Evolutionary conservation across 2,797 vertebrate species (phyloP), one percentile per base, ranked within the genome.

Genomic region (Pantherophis alleghaniensis): DNA sequence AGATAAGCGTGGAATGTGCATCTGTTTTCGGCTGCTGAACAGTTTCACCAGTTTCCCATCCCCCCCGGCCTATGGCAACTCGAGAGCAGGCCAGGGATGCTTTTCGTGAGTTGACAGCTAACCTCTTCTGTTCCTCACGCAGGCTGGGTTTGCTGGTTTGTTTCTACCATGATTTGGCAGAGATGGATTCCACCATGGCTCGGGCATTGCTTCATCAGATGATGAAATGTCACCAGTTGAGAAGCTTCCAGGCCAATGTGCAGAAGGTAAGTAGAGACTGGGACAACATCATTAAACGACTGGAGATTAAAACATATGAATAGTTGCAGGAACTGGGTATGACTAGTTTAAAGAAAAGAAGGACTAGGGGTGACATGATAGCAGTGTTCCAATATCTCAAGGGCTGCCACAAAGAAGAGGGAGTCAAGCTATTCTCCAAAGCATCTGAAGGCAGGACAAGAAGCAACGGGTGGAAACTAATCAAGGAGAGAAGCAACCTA

Each of bases 131-230:
- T 87, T 55, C 95, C 86, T 79, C 88, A 1, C 16, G 0, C 88
- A 98, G 98, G 95, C 91, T 98, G 56, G 98, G 98, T 12, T 96
- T 98, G 86, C 94, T 98, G 94, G 97, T 98, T 93, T 98, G 98
- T 92, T 98, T 98, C 97, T 98, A 98, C 86, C 93, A 97, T 79
- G 96, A 97, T 86, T 92, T 97, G 96, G 97, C 98, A 83, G 93
- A 97, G 94, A 96, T 97, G 95, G 98, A 98, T 2, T 94, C 97
- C 0, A 28, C 90, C 3, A 94, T 98, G 89, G 98, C 98, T 37
- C 97, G 91, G 66, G 97, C 97, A 89, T 96, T 98, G 20, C 98
- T 98, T 87, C 98, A 98, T 88, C 98, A 98, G 95, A 98, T 98
- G 97, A 98, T 98, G 88, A 98, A 98, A 95, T 98, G 98, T 96